Evolutionary conservation across 2,113 vertebrate genomes (phyloP).

Genomic region (Thymallus thymallus): DNA sequence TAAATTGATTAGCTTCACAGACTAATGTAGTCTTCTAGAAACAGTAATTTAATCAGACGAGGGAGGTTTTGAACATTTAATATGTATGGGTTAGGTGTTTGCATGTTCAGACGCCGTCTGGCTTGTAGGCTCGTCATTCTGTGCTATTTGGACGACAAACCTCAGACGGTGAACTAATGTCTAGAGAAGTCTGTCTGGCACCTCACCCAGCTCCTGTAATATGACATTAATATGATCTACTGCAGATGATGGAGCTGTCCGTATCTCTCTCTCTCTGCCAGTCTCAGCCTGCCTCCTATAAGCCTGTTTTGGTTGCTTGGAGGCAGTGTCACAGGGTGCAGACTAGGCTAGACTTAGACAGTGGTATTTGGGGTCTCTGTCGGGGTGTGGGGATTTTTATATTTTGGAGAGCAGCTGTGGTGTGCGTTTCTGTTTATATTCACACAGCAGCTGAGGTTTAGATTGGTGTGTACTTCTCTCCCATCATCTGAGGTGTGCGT

Average conservation of each 20-base stretch:
- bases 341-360: constrained; percentile 12
- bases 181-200: not conserved
- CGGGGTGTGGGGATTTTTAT: constrained; percentile 16
- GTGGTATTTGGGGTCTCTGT: constrained; percentile 12
- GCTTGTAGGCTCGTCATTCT: not conserved
- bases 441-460: too few relatives aligned
- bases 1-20: not conserved
- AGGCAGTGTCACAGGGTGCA: constrained; percentile 38
- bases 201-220: not conserved
- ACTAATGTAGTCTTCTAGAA: not conserved
- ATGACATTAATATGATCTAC: constrained; percentile 13
- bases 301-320: constrained; percentile 20
- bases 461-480: constrained; percentile 17
- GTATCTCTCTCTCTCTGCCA: constrained; percentile 20
- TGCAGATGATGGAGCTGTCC: not conserved
- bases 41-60: not conserved
- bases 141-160: not conserved
- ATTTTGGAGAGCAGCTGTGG: constrained; percentile 19
- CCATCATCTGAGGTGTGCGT: constrained; percentile 1
- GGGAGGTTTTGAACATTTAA: not conserved
- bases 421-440: not conserved
- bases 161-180: not conserved
- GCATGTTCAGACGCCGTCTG: not conserved
- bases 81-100: constrained; percentile 5
- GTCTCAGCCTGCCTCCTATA: constrained; percentile 31